A percentile compares a stretch with the other conserved stretches of the same genome.
Evolutionary conservation across 2,888 invertebrate species (phyloP).

Genomic region (Leptothorax acervorum): DNA sequence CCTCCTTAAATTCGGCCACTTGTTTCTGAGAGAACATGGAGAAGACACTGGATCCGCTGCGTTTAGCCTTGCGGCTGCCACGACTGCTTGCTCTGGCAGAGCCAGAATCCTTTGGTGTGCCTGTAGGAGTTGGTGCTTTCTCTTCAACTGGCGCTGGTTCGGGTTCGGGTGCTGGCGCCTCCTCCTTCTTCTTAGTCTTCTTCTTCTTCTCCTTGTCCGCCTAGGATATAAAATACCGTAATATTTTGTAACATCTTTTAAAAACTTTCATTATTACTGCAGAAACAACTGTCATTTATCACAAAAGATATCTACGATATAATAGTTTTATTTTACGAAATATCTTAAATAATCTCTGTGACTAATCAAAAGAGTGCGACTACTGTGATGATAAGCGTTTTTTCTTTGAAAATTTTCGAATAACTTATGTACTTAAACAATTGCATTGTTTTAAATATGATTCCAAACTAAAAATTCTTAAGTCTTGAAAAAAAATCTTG

Average conservation of each 20-base stretch:
- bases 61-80: slow-evolving; percentile 93
- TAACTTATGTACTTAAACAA: not conserved
- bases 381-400: not conserved
- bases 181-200: slow-evolving; percentile 90
- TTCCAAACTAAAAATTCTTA: not conserved
- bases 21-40: slow-evolving; percentile 98
- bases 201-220: slow-evolving; percentile 98
- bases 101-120: slow-evolving; percentile 86
- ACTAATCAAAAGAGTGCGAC: not conserved
- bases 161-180: slow-evolving; percentile 90
- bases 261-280: not conserved
- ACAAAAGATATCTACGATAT: not conserved
- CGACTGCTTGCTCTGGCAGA: slow-evolving; percentile 92
- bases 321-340: not conserved
- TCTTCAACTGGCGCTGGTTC: slow-evolving; percentile 89
- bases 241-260: not conserved
- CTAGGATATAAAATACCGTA: slow-evolving; percentile 85
- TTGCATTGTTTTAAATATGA: not conserved
- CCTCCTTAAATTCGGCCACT: slow-evolving; percentile 98
- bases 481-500: not conserved
- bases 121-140: slow-evolving; percentile 86
- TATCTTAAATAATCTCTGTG: not conserved
- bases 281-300: not conserved
- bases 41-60: slow-evolving; percentile 98
- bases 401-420: not conserved